Evolutionary conservation across 2,113 vertebrate genomes (phyloP), one percentile per base, ranked within the genome.

Genomic region (Microcebus murinus): DNA sequence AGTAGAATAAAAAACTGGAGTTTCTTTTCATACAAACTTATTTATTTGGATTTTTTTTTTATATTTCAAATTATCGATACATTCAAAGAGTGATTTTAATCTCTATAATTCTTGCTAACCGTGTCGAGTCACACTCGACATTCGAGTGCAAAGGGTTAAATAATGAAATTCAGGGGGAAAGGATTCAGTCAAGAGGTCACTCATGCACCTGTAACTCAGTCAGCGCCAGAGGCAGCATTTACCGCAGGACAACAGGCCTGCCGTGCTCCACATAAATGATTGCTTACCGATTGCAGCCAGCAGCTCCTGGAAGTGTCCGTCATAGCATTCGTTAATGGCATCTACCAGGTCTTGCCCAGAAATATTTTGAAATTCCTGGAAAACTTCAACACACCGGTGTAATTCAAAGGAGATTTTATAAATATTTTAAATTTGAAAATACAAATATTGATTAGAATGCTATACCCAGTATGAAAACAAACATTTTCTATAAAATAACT

Each of bases 321-420:
- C 98, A 0, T 98, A 99, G 36, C 99, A 99, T 87, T 98, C 98
- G 2, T 98, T 98, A 84, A 99, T 99, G 79, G 98, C 98, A 63
- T 98, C 98, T 65, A 99, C 96, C 68, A 99, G 97, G 89, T 99
- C 98, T 98, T 99, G 98, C 13, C 99, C 99, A 96, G 98, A 98
- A 91, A 99, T 97, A 80, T 91, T 99, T 98, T 99, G 99, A 97
- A 99, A 99, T 96, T 99, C 98, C 98, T 99, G 99, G 95, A 99
- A 99, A 98, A 98, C 99, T 99, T 96, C 17, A 52, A n/a, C 18
- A 14, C 45, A 94, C 57, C 67, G 31, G 81, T 42, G 55, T 4
- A 80, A 76, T 18, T 96, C 29, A 90, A 90, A 91, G 20, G 63
- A 79, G 45, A 80, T 36, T 95, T 92, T 89, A 18, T 25, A 79